phyloP scores from a whole-genome alignment of 1,140 invertebrate species.

The Zaprionus ornatus region DNA sequence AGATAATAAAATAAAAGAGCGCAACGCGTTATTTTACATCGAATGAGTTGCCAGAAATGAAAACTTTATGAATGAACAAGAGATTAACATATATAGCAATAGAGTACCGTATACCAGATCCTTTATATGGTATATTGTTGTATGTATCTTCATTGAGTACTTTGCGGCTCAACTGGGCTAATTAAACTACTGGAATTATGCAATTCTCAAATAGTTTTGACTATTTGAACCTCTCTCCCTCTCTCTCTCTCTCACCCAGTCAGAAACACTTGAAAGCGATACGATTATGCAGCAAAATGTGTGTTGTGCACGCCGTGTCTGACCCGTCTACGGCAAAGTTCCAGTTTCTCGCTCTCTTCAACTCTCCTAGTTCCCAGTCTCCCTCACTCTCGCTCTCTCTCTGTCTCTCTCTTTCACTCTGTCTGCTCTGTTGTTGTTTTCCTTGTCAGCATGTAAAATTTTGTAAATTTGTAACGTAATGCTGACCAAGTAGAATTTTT shows the following conservation, averaged over 20 bases:
- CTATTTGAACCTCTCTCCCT: not conserved
- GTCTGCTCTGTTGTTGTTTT: slow-evolving; percentile 47
- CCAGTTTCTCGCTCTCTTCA: slow-evolving; percentile 12
- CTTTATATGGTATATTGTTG: slow-evolving; percentile 24
- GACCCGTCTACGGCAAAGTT: slow-evolving; percentile 30
- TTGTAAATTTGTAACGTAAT: slow-evolving; percentile 80
- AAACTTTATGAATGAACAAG: slow-evolving; percentile 61
- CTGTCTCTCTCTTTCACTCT: not conserved
- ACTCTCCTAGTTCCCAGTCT: slow-evolving; percentile 21
- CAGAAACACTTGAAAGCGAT: slow-evolving; percentile 76
- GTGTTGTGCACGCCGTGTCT: slow-evolving; percentile 28
- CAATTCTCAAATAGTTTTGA: slow-evolving; percentile 65
- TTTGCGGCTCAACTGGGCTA: slow-evolving; percentile 39
- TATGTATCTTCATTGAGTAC: too few species aligned
- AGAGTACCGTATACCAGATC: not conserved
- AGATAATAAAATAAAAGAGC: not conserved
- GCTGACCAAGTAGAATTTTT: slow-evolving; percentile 79
- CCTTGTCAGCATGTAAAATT: slow-evolving; percentile 72
- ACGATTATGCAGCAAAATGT: slow-evolving; percentile 78
- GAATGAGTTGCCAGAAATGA: slow-evolving; percentile 11
- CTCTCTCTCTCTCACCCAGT: slow-evolving; percentile 11
- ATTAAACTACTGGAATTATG: slow-evolving; percentile 63
- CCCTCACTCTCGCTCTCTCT: slow-evolving; percentile 5
- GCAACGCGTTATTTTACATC: slow-evolving; percentile 25
- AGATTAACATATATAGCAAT: slow-evolving; percentile 12